Conservation (phyloP, 2,888 invertebrate species). For the Pseudococcus jackbeardsleyi region DNA sequence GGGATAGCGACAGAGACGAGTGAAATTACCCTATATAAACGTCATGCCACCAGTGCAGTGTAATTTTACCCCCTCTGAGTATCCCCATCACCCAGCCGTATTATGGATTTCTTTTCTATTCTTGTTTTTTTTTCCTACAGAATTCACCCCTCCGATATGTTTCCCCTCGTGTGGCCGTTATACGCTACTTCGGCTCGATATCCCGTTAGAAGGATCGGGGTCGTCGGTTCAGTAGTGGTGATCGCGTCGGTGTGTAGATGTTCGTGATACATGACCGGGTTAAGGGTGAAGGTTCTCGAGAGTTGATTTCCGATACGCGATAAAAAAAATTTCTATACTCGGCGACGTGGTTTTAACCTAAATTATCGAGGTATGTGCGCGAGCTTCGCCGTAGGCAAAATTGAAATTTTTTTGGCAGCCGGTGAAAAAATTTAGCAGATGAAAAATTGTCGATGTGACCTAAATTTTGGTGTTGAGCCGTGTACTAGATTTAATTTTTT, state of each 20-base stretch:
- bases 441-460: constrained; percentile 28
- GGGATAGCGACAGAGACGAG: not conserved
- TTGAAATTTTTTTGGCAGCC: constrained; percentile 9
- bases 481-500: not conserved
- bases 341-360: not conserved
- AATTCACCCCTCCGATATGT: not conserved
- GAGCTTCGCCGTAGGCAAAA: not conserved
- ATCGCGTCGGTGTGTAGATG: not conserved
- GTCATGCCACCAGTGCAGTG: not conserved
- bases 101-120: constrained; percentile 1
- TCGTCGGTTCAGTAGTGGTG: constrained; percentile 3
- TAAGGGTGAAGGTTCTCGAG: constrained; percentile 23
- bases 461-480: not conserved
- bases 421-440: not conserved
- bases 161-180: not conserved
- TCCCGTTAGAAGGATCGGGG: not conserved
- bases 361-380: not conserved
- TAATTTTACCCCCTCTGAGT: not conserved
- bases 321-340: not conserved
- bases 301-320: constrained; percentile 9
- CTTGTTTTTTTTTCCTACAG: not conserved
- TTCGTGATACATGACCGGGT: constrained; percentile 29
- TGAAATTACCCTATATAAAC: constrained; percentile 1
- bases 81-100: not conserved
- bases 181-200: not conserved